phyloP scores from a whole-genome alignment of 2,113 vertebrate species.

The Jacana jacana region DNA sequence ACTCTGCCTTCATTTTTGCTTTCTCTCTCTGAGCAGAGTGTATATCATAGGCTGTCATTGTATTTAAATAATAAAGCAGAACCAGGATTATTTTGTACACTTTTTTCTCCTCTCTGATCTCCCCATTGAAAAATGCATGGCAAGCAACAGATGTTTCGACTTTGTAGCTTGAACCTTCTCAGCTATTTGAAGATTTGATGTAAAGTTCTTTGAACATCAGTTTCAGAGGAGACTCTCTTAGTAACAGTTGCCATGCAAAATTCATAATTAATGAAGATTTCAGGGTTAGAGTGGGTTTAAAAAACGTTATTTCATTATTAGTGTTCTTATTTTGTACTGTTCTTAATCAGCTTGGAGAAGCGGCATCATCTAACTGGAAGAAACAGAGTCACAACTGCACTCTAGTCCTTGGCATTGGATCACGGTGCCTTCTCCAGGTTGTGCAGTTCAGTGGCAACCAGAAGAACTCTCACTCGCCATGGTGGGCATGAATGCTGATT shows the following conservation, averaged over 20 bases:
- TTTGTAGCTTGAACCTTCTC: slow-evolving; percentile 73
- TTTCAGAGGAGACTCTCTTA: slow-evolving; percentile 74
- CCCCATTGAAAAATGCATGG: slow-evolving; percentile 70
- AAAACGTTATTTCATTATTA: slow-evolving; percentile 59
- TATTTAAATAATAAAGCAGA: slow-evolving; percentile 73
- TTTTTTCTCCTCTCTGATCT: slow-evolving; percentile 64
- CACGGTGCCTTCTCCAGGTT: background rate
- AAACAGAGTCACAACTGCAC: background rate
- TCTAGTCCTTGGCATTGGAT: fast-evolving
- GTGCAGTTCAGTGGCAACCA: background rate
- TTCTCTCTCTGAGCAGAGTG: background rate
- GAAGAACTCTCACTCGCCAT: background rate
- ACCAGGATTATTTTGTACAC: slow-evolving; percentile 69
- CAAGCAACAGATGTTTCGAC: slow-evolving; percentile 74
- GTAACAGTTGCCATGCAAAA: slow-evolving; percentile 78
- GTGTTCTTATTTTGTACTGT: slow-evolving; percentile 27
- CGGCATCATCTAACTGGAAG: background rate
- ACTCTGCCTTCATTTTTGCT: slow-evolving; percentile 17
- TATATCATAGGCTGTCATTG: slow-evolving; percentile 51
- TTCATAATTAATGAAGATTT: slow-evolving; percentile 74
- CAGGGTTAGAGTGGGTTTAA: slow-evolving; percentile 37
- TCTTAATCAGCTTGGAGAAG: slow-evolving; percentile 29
- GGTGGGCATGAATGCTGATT: background rate
- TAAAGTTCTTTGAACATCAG: slow-evolving; percentile 64
- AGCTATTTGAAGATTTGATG: slow-evolving; percentile 58